phyloP scores from a whole-genome alignment of 2,797 vertebrate genomes.

The Synaphobranchus kaupii region DNA sequence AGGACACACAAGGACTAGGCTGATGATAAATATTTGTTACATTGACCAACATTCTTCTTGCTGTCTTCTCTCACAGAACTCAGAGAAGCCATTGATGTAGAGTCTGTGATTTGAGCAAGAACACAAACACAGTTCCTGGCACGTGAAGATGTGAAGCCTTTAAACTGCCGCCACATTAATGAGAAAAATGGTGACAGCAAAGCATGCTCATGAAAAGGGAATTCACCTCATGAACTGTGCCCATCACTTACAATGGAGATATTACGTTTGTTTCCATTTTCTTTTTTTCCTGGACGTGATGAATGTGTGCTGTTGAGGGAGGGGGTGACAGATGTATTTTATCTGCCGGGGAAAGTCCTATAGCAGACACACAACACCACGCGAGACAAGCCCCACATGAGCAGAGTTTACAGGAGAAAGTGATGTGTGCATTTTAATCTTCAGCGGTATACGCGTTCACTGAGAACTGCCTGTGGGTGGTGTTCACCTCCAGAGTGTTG shows the following conservation, averaged over 20 bases:
- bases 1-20: too few relatives aligned
- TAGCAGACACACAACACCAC: too few relatives aligned
- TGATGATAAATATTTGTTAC: too few relatives aligned
- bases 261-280: conserved; percentile 8
- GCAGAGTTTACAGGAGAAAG: neutral
- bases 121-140: too few relatives aligned
- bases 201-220: conserved; percentile 3
- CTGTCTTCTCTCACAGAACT: too few relatives aligned
- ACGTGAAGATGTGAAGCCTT: neutral
- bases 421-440: neutral
- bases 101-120: too few relatives aligned
- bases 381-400: neutral
- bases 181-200: neutral
- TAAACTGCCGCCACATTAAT: neutral
- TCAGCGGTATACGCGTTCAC: neutral
- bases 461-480: neutral
- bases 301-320: conserved; percentile 9
- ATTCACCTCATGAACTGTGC: neutral
- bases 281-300: conserved; percentile 1
- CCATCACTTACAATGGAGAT: neutral
- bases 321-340: conserved; percentile 5
- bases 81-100: too few relatives aligned
- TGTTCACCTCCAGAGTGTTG: neutral
- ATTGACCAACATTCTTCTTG: too few relatives aligned
- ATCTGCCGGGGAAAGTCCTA: neutral